Base-by-base conservation (phyloP, 2,113 vertebrate genomes). In the Circaetus gallicus region DNA sequence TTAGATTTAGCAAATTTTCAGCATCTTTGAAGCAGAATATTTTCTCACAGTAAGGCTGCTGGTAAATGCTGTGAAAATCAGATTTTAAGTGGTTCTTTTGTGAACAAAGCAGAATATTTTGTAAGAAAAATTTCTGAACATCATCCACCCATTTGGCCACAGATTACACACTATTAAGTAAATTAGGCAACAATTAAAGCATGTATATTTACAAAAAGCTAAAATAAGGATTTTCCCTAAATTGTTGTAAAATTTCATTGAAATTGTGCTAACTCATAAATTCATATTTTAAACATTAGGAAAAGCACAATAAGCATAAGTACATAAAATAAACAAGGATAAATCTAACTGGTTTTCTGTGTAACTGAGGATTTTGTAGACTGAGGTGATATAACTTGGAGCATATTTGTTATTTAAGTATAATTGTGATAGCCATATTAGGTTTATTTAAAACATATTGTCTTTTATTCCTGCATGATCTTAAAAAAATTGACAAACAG, bases 1-100 rank as follows among this genome's bases (percentile, higher is more conserved):
- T 94, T 93, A 93, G 49, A 90, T 90, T 72, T 80, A 89, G 82
- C 6, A 77, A 76, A 80, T 88, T 80, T 95, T 88, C 49, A 77
- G 25, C 17, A 3, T 83, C 55, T 95, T 69, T 76, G 42, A 83
- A 90, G 31, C 36, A 90, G 34, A 62, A 28, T 76, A 31, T 85
- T 91, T 96, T 83, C 58, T 73, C 43, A 65, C 19, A 45, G 22
- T 62, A n/a, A 93, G 29, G 15, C 29, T 73, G 20, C 49, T 82
- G 10, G 24, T 69, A 94, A 91, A 52, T 77, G n/a, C 79, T 70
- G 16, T 73, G 49, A 22, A 96, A 90, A 96, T 94, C 6, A 7
- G 70, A 80, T 91, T 94, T 95, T 88, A 62, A 90, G 25, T 80
- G 71, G 13, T 66, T 93, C 34, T 86, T 81, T 67, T 76, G 11